phyloP scores from a whole-genome alignment of 2,888 invertebrate genomes.

The Antitype chi region DNA sequence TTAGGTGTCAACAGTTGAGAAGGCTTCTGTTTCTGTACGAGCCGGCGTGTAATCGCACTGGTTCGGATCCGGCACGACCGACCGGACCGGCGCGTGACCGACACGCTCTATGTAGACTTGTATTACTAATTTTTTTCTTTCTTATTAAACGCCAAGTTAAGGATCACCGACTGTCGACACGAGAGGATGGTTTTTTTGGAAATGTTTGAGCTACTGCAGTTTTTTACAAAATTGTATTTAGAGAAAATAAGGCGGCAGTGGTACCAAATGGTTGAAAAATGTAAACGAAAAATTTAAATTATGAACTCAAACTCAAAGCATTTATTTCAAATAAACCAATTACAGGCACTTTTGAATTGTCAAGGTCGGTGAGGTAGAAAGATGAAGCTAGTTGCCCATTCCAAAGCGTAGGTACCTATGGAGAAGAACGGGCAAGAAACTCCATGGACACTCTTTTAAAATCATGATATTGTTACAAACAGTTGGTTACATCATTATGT shows the following conservation, averaged over 20 bases:
- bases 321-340: no score
- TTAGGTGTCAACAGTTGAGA: slow-evolving; percentile 48
- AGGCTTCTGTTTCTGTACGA: slow-evolving; percentile 52
- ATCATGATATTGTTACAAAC: no score
- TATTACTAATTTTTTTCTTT: neutral
- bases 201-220: neutral
- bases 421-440: no score
- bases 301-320: no score
- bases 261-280: neutral
- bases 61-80: slow-evolving; percentile 30
- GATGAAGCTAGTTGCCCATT: no score
- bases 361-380: no score
- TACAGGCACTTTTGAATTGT: no score
- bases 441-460: no score
- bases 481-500: no score
- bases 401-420: no score
- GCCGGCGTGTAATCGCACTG: slow-evolving; percentile 50
- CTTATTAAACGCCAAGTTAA: slow-evolving; percentile 58
- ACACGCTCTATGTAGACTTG: slow-evolving; percentile 37
- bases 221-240: neutral
- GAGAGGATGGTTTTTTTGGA: slow-evolving; percentile 28
- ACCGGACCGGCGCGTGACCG: slow-evolving; percentile 28
- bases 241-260: neutral
- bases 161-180: slow-evolving; percentile 60
- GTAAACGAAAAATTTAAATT: no score